phyloP scores from a whole-genome alignment of 2,888 invertebrate species.

The Sipha maydis region DNA sequence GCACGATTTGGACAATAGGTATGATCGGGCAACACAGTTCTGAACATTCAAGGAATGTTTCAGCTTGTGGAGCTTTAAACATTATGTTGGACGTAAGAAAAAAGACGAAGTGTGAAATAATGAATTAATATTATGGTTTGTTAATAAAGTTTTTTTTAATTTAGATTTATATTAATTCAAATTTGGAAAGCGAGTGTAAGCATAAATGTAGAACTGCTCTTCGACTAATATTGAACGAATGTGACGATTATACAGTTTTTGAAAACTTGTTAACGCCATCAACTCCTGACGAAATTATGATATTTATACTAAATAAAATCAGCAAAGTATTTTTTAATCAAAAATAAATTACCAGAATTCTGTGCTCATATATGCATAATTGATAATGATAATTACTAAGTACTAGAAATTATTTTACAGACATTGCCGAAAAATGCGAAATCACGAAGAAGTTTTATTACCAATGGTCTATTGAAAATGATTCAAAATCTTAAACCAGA shows the following conservation, averaged over 20 bases:
- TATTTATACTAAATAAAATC: slow-evolving; percentile 21
- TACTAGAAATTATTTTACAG: slow-evolving; percentile 63
- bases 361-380: too few species aligned
- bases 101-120: too few species aligned
- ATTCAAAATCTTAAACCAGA: slow-evolving; percentile 84
- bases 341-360: too few species aligned
- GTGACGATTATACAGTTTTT: slow-evolving; percentile 20
- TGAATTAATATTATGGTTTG: too few species aligned
- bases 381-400: too few species aligned
- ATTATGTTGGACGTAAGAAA: slow-evolving; percentile 64
- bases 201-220: slow-evolving; percentile 3
- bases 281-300: neutral
- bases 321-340: slow-evolving; percentile 11
- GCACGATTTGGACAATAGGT: too few species aligned
- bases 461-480: slow-evolving; percentile 81
- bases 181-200: too few species aligned
- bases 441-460: slow-evolving; percentile 82
- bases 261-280: neutral
- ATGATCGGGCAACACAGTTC: too few species aligned
- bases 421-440: slow-evolving; percentile 81
- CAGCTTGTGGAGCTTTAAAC: slow-evolving; percentile 71
- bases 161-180: too few species aligned
- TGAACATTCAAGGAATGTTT: too few species aligned
- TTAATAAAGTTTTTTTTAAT: too few species aligned
- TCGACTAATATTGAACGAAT: slow-evolving; percentile 11